Percentiles rank a stretch among this genome's conserved stretches.
phyloP scores from a whole-genome alignment of 2,113 vertebrate species.

The Bostrychus sinensis region DNA sequence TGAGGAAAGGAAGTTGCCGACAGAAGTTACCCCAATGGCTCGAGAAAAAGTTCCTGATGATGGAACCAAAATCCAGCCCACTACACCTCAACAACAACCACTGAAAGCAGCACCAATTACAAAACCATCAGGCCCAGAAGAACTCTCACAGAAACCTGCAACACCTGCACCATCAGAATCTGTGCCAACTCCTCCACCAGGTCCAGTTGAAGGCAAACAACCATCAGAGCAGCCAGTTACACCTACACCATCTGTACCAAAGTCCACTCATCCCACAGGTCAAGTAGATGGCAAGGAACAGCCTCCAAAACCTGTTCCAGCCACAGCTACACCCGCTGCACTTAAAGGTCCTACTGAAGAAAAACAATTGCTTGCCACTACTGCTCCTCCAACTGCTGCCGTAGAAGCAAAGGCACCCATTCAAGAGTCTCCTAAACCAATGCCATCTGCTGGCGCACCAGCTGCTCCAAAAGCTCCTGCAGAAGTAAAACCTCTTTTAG shows the following conservation, averaged over 20 bases:
- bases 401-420: too few species aligned
- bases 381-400: too few species aligned
- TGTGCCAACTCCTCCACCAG: slow-evolving; percentile 63
- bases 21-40: slow-evolving; percentile 24
- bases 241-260: slow-evolving; percentile 49
- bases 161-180: slow-evolving; percentile 50
- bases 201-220: neutral
- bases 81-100: slow-evolving; percentile 44
- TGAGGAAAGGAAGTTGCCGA: slow-evolving; percentile 26
- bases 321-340: neutral
- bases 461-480: slow-evolving; percentile 32
- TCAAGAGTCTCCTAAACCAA: neutral
- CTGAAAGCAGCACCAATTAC: slow-evolving; percentile 52
- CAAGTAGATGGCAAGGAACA: slow-evolving; percentile 11
- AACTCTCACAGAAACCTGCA: slow-evolving; percentile 50
- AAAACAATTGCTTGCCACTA: neutral
- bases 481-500: neutral
- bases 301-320: slow-evolving; percentile 32
- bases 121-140: slow-evolving; percentile 35
- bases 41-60: slow-evolving; percentile 50
- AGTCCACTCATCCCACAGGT: slow-evolving; percentile 50
- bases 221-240: neutral
- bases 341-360: neutral
- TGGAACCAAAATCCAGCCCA: slow-evolving; percentile 31
- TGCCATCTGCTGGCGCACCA: neutral